Evolutionary conservation across 2,113 vertebrate genomes (phyloP), one percentile per base, ranked within the genome.

Genomic region (Rana temporaria): DNA sequence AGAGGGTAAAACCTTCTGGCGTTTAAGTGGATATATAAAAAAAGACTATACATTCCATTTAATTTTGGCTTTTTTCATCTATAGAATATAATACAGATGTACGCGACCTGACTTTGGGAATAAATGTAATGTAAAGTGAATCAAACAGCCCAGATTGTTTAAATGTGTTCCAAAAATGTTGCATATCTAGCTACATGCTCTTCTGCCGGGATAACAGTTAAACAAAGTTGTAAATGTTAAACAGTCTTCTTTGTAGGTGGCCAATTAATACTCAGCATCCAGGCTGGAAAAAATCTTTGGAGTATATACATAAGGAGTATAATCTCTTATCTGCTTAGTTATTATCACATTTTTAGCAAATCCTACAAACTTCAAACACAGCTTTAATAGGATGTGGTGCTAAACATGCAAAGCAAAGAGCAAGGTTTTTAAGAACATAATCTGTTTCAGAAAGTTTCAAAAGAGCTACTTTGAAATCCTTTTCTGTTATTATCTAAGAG

Each of bases 251-350:
- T 89, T 88, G 94, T 94, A 95, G 94, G 94, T 95, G 94, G 94
- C 94, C 94, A 93, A 94, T 95, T 94, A 95, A 93, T 93, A 90
- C 88, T 85, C 89, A 89, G 86, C 87, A 90, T 90, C 90, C 89
- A 89, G 90, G 89, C 89, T 93, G 90, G 87, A 93, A 90, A 89
- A 93, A 95, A 93, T 93, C 93, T 90, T 88, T 90, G 88, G 87
- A 91, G 88, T 92, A 92, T 92, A 93, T 92, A 94, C 88, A 91
- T 92, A 91, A 92, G 93, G 89, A 87, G 89, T 92, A 92, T 93
- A 94, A 94, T 93, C 94, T 94, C 93, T 94, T 94, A 94, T 94
- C 94, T 95, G 82, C 93, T 95, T 91, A 93, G 90, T 92, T 91
- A 93, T 93, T 94, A 94, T 93, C 91, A 93, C 92, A 93, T 94